Evolutionary conservation across 2,797 vertebrate genomes (phyloP).

Genomic region (Leuciscus waleckii): DNA sequence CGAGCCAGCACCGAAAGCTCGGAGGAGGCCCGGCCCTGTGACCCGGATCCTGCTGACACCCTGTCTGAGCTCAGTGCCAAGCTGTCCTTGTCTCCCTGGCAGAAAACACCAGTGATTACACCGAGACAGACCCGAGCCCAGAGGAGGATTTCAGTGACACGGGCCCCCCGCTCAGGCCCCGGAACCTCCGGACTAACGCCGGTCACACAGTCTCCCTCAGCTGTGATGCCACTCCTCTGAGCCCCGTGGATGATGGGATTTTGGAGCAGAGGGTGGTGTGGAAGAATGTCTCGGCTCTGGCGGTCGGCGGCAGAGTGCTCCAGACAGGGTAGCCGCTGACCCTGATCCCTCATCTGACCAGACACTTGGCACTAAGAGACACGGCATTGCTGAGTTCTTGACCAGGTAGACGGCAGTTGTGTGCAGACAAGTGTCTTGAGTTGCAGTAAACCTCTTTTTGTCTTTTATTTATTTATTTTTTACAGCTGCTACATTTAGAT

Average conservation of each 20-base stretch:
- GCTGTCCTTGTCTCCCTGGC: constrained; percentile 49
- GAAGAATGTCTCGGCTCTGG: constrained; percentile 75
- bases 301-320: constrained; percentile 85
- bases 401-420: constrained; percentile 77
- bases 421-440: neutral
- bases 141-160: constrained; percentile 52
- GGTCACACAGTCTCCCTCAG: constrained; percentile 73
- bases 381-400: constrained; percentile 86
- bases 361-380: constrained; percentile 77
- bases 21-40: constrained; percentile 11
- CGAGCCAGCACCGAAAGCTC: constrained; percentile 53
- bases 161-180: constrained; percentile 66
- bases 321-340: constrained; percentile 71
- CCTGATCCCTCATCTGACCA: constrained; percentile 57
- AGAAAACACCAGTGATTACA: constrained; percentile 57
- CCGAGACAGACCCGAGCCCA: constrained; percentile 58
- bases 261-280: constrained; percentile 66
- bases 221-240: constrained; percentile 80
- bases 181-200: constrained; percentile 72
- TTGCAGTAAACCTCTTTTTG: neutral
- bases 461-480: neutral
- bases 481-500: neutral
- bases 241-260: constrained; percentile 68
- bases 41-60: constrained; percentile 38
- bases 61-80: constrained; percentile 67